Base-by-base conservation (phyloP, 2,797 vertebrate species). In the Crax fasciolata region DNA sequence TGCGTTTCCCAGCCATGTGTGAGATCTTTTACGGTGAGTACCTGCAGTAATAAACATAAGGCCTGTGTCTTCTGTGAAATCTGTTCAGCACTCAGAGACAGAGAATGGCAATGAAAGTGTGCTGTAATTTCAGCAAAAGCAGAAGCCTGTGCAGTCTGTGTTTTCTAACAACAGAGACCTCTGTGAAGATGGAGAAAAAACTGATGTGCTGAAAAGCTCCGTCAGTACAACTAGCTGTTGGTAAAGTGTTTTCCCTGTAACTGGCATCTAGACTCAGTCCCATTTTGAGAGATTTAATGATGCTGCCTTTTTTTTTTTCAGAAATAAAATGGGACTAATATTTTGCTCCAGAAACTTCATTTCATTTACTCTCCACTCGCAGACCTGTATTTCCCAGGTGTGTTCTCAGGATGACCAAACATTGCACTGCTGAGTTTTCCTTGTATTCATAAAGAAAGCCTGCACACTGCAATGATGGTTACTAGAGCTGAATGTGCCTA, bases 41-140 rank as follows among this genome's bases (percentile, higher is more conserved):
- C 51, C n/a, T 58, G 18, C 39, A 48, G 44, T 8, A 15, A 67
- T 51, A 74, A 73, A 52, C 39, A n/a, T 21, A 41, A 61, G 38
- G n/a, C 14, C 80, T 38, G 41, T 55, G 20, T 23, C 43, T 8
- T 46, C 61, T 92, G 61, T 41, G 38, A 48, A 72, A 51, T 43
- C 28, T 82, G 15, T 48, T 76, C 0, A 0, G 43, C n/a, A 19
- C 1, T 4, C 2, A 57, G 20, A 48, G 46, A 63, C 24, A 58
- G 28, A 55, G n/a, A 70, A 58, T 11, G 17, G 27, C 28, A 58
- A 14, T 58, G 30, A 90, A 95, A 75, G 4, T 1, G 0, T 49
- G 32, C 3, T 58, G 3, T 17, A 65, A 58, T 54, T 68, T 57
- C 32, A 49, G 57, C 25, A 55, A 84, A 89, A 58, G 20, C 20